Evolutionary conservation across 2,113 vertebrate species (phyloP).

Genomic region (Lathamus discolor): DNA sequence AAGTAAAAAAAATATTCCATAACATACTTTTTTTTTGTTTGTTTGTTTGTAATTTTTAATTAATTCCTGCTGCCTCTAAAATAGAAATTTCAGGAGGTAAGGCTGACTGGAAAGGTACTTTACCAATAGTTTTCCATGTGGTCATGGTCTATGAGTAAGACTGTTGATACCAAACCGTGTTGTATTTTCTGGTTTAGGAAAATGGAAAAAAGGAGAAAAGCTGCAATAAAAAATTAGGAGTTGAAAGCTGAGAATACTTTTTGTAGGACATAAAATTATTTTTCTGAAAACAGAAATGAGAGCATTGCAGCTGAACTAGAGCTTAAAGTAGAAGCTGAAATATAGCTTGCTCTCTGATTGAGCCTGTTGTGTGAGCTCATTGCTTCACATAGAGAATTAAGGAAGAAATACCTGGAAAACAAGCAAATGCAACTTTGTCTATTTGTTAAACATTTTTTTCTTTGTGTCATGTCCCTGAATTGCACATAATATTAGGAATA

Average conservation of each 20-base stretch:
- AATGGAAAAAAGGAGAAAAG: background rate
- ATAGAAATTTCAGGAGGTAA: background rate
- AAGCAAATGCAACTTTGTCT: background rate
- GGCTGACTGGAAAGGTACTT: background rate
- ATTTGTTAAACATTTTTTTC: background rate
- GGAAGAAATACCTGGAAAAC: background rate
- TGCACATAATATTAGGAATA: background rate
- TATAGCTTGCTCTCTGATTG: background rate
- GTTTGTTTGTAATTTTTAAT: background rate
- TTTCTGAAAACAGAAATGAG: background rate
- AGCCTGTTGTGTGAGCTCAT: background rate
- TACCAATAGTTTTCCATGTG: background rate
- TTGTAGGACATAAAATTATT: background rate
- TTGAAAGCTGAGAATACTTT: background rate
- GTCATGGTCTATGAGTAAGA: background rate
- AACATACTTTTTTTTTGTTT: background rate
- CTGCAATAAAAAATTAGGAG: background rate
- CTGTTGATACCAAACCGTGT: background rate
- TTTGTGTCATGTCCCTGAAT: background rate
- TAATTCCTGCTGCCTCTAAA: background rate
- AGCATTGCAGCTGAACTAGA: background rate
- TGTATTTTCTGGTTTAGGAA: background rate
- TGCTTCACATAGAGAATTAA: background rate
- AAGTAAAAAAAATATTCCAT: background rate
- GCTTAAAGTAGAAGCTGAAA: background rate